Base-by-base conservation (phyloP, 2,888 invertebrate species). In the Zygothrica quintamaculata region DNA sequence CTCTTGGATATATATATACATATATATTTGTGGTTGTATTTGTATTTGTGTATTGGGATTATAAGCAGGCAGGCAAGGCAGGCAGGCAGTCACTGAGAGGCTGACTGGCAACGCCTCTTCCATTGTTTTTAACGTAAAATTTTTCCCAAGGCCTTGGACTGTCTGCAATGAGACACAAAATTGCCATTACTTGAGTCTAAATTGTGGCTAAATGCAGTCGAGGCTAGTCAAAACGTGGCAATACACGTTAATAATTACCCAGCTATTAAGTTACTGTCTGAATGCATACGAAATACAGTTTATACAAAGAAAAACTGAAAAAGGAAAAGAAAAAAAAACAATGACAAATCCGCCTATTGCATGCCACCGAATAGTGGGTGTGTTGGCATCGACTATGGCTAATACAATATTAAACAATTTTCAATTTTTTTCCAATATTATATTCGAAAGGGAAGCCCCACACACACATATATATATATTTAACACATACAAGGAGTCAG, bases 171-270 rank as follows among this genome's bases (percentile, higher is more conserved):
- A 59, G 66, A 67, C 67, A 73, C 73, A 61, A 64, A 57, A 50
- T 65, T 77, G 74, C 39, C 69, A 79, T 67, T 74, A 77, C 62
- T 60, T 53, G 40, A 44, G 67, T 50, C 64, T 78, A 78, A 85
- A 70, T 60, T 68, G 72, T 70, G 58, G 65, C 61, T 78, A 80
- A 80, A 68, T 81, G 85, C 80, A 84, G 79, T 48, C 64, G 60
- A 69, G 61, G 61, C 51, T 26, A 50, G 36, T 50, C 61, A 39
- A 51, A 48, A 47, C n/a, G 52, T 40, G 53, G 62, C 53, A 46
- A 50, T 57, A 58, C 48, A 33, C 57, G 75, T 64, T 64, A 47
- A 78, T 81, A 75, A 84, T 80, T 78, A 61, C 65, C 18, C 55
- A 66, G 64, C 59, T 78, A 78, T 78, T 82, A 82, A 64, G 68